Evolutionary conservation across 37 sponge, comb jelly and placozoan genomes (phyloP), one percentile per base, ranked within the genome.

Genomic region (Hexactinellida sp.): DNA sequence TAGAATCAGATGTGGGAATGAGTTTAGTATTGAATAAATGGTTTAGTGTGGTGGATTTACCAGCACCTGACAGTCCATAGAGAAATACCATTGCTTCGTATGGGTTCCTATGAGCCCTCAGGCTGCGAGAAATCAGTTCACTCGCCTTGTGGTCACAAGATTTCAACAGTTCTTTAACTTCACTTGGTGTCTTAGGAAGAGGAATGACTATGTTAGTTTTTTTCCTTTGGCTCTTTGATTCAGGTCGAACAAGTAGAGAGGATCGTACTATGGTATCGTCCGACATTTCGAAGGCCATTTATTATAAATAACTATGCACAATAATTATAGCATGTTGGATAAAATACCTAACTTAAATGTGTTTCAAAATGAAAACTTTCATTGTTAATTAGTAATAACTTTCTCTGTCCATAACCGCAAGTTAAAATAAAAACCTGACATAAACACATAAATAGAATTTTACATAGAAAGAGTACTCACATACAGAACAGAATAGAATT

Each of bases 1-100:
- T 63, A 28, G 1, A 21, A 7, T 63, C 76, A 25, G 76, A 63
- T 3, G 76, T 63, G 13, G 76, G 76, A n/a, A 63, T 63, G 28
- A 63, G 76, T n/a, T 63, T 63, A 7, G 76, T 25, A 23, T 63
- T 63, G 34, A 63, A 63, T n/a, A 63, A 63, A 63, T 63, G 76
- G 76, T 63, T 63, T n/a, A 63, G 34, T 32, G 76, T 63, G 76
- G 76, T 25, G 25, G 76, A 63, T 63, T 63, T 63, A 23, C 76
- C 76, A n/a, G 76, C 76, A n/a, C 76, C 76, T 25, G 76, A 63
- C 30, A 63, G 30, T 28, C 76, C 76, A 23, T 63, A 63, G 25
- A 63, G 76, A 28, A 63, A 63, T 63, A 63, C 13, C 76, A 63
- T 63, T n/a, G 76, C 76, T 63, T 63, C 76, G 34, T 63, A 63